Percentiles rank a stretch among this genome's conserved stretches.
These are phyloP conservation scores for Falco cherrug DNA, from an alignment of 2,797 vertebrate genomes.

Conservation along the genomic window DNA sequence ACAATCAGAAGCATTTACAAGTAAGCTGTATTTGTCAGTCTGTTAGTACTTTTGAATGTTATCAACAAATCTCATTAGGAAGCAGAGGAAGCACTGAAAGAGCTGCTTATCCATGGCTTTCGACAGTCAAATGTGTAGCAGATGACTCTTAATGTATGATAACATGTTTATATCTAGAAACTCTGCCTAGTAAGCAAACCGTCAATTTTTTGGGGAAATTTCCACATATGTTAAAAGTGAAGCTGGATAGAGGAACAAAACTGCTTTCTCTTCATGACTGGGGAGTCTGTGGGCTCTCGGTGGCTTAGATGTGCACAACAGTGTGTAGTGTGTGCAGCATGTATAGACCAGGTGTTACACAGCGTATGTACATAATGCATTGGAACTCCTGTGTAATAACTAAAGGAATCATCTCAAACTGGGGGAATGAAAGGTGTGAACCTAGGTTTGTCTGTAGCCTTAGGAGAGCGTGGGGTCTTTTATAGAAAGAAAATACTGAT, in stretches of 20 bases:
- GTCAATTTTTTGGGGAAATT: neutral
- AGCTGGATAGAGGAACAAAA: neutral
- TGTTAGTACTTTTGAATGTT: neutral
- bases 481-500: neutral
- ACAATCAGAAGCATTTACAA: slow-evolving; percentile 88
- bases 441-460: neutral
- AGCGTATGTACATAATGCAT: accelerated
- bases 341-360: neutral
- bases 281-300: neutral
- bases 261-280: neutral
- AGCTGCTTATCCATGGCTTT: neutral
- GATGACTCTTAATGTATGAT: neutral
- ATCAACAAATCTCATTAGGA: neutral
- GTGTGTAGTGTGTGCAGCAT: accelerated
- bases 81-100: neutral
- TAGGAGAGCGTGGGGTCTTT: neutral
- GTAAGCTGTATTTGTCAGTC: slow-evolving; percentile 70
- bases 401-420: neutral
- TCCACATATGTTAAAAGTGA: neutral
- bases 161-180: neutral
- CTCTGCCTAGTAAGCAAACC: neutral
- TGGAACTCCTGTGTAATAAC: neutral
- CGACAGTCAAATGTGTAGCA: neutral
- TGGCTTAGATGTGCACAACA: neutral
- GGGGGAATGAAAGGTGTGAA: neutral